Evolutionary conservation across 2,113 vertebrate species (phyloP).

Genomic region (Chaetorhynchus papuensis): DNA sequence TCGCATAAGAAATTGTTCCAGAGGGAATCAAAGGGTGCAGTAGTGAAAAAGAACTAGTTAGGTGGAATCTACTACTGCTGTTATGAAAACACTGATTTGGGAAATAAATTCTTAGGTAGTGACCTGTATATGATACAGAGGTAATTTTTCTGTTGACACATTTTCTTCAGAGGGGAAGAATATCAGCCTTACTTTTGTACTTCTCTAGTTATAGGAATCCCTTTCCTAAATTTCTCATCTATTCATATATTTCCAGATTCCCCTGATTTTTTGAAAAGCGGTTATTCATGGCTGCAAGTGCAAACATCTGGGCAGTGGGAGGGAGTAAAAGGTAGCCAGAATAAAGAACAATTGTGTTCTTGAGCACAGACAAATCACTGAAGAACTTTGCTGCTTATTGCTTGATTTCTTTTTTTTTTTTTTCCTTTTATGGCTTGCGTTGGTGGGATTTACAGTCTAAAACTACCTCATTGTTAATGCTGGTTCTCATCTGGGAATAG

Average conservation of each 20-base stretch:
- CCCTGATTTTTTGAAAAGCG: background rate
- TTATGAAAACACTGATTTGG: background rate
- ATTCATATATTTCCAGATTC: background rate
- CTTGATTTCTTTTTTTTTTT: background rate
- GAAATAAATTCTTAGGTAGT: background rate
- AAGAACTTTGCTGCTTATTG: background rate
- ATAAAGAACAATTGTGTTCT: background rate
- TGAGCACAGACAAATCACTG: background rate
- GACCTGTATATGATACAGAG: background rate
- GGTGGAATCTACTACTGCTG: background rate
- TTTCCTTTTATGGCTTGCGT: background rate
- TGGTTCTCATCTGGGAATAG: background rate
- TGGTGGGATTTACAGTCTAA: background rate
- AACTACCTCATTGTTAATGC: conserved; percentile 8
- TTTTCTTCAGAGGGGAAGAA: background rate
- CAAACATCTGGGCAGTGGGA: background rate
- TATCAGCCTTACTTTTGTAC: background rate
- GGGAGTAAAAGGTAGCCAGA: background rate
- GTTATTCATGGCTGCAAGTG: background rate
- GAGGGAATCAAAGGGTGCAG: background rate
- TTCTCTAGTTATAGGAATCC: background rate
- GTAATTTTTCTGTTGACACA: background rate
- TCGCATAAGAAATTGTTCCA: background rate
- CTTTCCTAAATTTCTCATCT: background rate
- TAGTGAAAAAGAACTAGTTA: background rate